Evolutionary conservation across 2,888 invertebrate genomes (phyloP), one percentile per base, ranked within the genome.

Genomic region (Cheilosia urbana): DNA sequence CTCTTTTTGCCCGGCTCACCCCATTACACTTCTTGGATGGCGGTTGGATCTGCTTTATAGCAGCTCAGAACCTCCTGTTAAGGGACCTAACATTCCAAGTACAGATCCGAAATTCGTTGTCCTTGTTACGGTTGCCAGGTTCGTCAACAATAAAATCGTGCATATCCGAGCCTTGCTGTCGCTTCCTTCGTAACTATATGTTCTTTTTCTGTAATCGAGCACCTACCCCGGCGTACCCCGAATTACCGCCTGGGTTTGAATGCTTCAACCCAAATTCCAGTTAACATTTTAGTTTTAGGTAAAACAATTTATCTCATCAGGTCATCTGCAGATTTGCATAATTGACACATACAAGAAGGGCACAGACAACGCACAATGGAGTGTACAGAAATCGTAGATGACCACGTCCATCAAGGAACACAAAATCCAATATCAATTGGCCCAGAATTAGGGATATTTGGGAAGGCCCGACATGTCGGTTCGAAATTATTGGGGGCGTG

Each of bases 401-500:
- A 34, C 55, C 55, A 30, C 55, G 11, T 55, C 55, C 55, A 55
- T 55, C 30, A 55, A 21, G 55, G 34, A 55, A 55, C 47, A 60
- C 55, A 73, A 45, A 55, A 45, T 63, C 30, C 47, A 47, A 75
- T 65, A 84, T 69, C 79, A 65, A 65, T 71, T 77, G 42, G 60
- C 19, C 45, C 21, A 34, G 60, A 53, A 60, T 82, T 45, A n/a
- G 77, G 47, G 30, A 77, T 65, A 76, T 65, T 69, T 76, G 45
- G 15, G 42, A 65, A 65, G 37, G 30, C 55, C 30, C 45, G 15
- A 30, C 65, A 66, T 62, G 51, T 68, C 53, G 49, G 58, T 27
- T 30, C 45, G 19, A 79, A 84, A 71, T 84, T 84, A 84, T 84
- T 69, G 68, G 79, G 79, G 79, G 73, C 83, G 83, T 84, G 68